A percentile compares a stretch with the other conserved stretches of the same genome.
Evolutionary conservation across 2,888 invertebrate species (phyloP).

Genomic region (Stegana nigrithorax): DNA sequence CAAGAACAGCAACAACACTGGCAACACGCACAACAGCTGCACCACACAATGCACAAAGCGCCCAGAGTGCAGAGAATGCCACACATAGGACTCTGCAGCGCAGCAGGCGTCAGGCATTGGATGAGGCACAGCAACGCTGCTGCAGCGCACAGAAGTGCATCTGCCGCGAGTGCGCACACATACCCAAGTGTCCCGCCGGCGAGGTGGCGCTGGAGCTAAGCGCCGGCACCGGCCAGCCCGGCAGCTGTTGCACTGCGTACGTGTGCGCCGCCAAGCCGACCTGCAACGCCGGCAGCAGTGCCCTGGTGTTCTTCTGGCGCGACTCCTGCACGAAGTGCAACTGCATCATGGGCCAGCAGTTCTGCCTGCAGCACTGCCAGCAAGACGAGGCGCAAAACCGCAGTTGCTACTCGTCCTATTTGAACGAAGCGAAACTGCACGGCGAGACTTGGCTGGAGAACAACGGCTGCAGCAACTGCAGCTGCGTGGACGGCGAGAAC

Average conservation of each 20-base stretch:
- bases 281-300: slow-evolving; percentile 44
- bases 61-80: slow-evolving; percentile 29
- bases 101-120: no score
- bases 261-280: slow-evolving; percentile 59
- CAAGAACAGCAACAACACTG: slow-evolving; percentile 11
- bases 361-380: slow-evolving; percentile 4
- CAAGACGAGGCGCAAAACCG: slow-evolving; percentile 20
- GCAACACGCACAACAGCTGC: slow-evolving; percentile 36
- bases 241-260: slow-evolving; percentile 70
- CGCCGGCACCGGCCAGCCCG: slow-evolving; percentile 49
- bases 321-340: slow-evolving; percentile 51
- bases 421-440: slow-evolving; percentile 39
- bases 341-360: slow-evolving; percentile 37
- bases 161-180: slow-evolving; percentile 47
- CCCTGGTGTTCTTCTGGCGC: slow-evolving; percentile 48
- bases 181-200: slow-evolving; percentile 38
- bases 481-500: slow-evolving; percentile 43
- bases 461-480: slow-evolving; percentile 49
- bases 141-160: slow-evolving; percentile 48
- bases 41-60: slow-evolving; percentile 48
- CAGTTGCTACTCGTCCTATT: slow-evolving; percentile 38
- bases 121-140: slow-evolving; percentile 38
- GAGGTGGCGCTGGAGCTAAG: slow-evolving; percentile 47
- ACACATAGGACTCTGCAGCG: background rate
- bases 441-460: slow-evolving; percentile 53